Evolutionary conservation across 2,113 vertebrate genomes (phyloP).

Genomic region (Rattus norvegicus): GRCr8 NC_086027.1:45416001-45416500

Average conservation of each 20-base stretch:
- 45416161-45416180: not conserved
- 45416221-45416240: conserved; percentile 54
- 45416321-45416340: conserved; percentile 5
- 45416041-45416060: not conserved
- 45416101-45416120: not conserved
- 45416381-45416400: not conserved
- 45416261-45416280: not conserved
- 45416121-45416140: not conserved
- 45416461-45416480: too few relatives aligned
- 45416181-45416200: conserved; percentile 16
- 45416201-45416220: conserved; percentile 48
- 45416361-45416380: not conserved
- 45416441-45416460: not conserved
- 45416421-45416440: not conserved
- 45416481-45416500: too few relatives aligned
- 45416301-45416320: conserved; percentile 16
- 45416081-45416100: not conserved
- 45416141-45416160: not conserved
- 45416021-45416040: not conserved
- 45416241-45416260: conserved; percentile 26
- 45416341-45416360: not conserved
- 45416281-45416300: conserved; percentile 20
- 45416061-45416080: not conserved
- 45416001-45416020: not conserved
- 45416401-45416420: not conserved